Base-by-base conservation (phyloP, 1,140 invertebrate genomes). In the Augochlora pura region DNA sequence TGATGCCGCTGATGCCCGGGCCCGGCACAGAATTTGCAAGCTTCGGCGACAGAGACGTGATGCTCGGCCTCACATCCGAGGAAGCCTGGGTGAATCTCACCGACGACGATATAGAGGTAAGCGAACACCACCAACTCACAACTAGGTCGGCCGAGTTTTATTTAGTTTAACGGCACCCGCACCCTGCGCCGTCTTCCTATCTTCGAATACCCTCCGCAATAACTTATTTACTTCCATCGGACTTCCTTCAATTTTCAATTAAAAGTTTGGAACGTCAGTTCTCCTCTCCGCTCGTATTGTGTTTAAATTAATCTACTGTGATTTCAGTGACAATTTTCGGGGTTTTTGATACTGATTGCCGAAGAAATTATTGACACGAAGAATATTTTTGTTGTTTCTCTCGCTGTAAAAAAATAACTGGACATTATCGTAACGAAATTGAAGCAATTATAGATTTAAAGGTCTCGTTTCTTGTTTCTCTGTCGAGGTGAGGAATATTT, bases 11-110 rank as follows among this genome's bases (percentile, higher is more conserved):
- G 21, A 85, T 91, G 14, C 90, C 91, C 52, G 93, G 92, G 0
- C 92, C 92, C 2, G 96, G 96, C 60, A 95, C 95, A 88, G 96
- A 97, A 91, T 94, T 97, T 60, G 96, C 98, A 27, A 97, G 97
- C 91, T 96, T 98, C 91, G 95, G 96, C n/a, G 95, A 96, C 81
- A 94, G 95, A 71, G 96, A 97, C 91, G 94, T 97, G 54, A 92
- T 97, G 39, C 96, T 97, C 89, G 96, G 96, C 69, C 93, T 97
- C 12, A 97, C 96, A 39, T 95, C 96, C 38, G 90, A 91, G 66
- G 92, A 93, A 79, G 91, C 92, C 42, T 93, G 92, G 91, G 81
- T 93, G 65, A 92, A 92, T 63, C 86, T 93, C 27, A 90, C 90
- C 27, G 91, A 92, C 46, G 89, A 92, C 9, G 92, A 93, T 86